phyloP scores from a whole-genome alignment of 1,140 invertebrate species.

The Atopsyche davidsoni region DNA sequence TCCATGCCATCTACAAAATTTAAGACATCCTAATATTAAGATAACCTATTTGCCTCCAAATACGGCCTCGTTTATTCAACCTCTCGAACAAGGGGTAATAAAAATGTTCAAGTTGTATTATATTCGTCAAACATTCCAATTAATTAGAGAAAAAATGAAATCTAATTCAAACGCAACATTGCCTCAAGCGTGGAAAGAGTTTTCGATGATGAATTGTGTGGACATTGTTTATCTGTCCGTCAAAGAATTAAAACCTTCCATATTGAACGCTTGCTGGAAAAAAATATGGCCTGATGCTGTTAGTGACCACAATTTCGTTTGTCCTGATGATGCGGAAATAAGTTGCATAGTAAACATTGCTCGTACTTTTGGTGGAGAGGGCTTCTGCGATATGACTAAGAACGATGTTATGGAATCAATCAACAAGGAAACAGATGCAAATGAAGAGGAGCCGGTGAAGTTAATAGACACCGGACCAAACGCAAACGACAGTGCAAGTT shows the following conservation, averaged over 20 bases:
- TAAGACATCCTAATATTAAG: constrained; percentile 35
- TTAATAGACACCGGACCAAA: background rate
- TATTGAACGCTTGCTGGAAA: constrained; percentile 20
- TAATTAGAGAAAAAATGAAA: constrained; percentile 14
- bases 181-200: constrained; percentile 20
- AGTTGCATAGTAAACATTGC: constrained; percentile 14
- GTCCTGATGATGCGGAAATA: constrained; percentile 1
- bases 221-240: constrained; percentile 9
- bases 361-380: constrained; percentile 10
- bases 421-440: constrained; percentile 2
- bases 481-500: background rate
- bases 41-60: constrained; percentile 43
- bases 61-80: constrained; percentile 43
- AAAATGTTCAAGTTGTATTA: constrained; percentile 15
- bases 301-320: background rate
- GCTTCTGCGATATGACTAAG: constrained; percentile 11
- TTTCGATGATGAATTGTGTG: constrained; percentile 17
- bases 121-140: constrained; percentile 13
- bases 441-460: background rate
- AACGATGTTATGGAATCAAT: constrained; percentile 9
- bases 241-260: constrained; percentile 15
- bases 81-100: constrained; percentile 25
- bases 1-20: constrained; percentile 33
- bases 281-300: constrained; percentile 16
- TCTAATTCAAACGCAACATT: constrained; percentile 7